A percentile compares a stretch with the other conserved stretches of the same genome.
These are phyloP conservation scores for Wasmannia auropunctata DNA, from an alignment of 1,140 invertebrate genomes.

Conservation along the genomic window DNA sequence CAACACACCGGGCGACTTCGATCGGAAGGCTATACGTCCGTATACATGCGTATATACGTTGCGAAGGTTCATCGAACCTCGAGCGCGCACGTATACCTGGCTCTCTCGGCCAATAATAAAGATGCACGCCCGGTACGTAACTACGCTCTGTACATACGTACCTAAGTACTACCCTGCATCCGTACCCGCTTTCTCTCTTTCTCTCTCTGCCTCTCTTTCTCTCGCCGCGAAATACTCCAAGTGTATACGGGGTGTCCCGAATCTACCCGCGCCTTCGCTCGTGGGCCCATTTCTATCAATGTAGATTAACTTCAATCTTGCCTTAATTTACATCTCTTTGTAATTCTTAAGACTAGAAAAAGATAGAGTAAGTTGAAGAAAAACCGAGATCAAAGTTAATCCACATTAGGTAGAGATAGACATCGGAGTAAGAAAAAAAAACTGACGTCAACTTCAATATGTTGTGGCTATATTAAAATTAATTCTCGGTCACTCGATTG, in stretches of 20 bases:
- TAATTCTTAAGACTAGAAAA: too few species aligned
- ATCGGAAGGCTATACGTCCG: constrained; percentile 66
- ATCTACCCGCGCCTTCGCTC: background rate
- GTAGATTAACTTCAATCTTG: too few species aligned
- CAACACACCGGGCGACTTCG: constrained; percentile 45
- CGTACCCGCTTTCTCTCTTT: constrained; percentile 37
- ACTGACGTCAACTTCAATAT: too few species aligned
- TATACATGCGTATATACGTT: constrained; percentile 55
- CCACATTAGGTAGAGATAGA: too few species aligned
- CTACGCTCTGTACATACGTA: constrained; percentile 72
- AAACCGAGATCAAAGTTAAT: too few species aligned
- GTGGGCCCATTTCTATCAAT: too few species aligned
- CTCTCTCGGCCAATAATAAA: constrained; percentile 75
- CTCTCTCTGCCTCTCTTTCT: constrained; percentile 31
- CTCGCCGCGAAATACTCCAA: constrained; percentile 32
- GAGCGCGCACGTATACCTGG: constrained; percentile 60
- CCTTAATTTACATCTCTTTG: too few species aligned
- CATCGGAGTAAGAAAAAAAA: background rate
- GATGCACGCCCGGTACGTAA: constrained; percentile 74
- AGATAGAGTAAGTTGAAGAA: too few species aligned
- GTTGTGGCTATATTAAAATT: background rate
- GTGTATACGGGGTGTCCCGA: constrained; percentile 36
- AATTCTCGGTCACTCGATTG: background rate
- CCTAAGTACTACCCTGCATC: constrained; percentile 69
- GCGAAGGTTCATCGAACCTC: constrained; percentile 73